Evolutionary conservation across 2,113 vertebrate species (phyloP), one percentile per base, ranked within the genome.

Genomic region (Urocynchramus pylzowi): DNA sequence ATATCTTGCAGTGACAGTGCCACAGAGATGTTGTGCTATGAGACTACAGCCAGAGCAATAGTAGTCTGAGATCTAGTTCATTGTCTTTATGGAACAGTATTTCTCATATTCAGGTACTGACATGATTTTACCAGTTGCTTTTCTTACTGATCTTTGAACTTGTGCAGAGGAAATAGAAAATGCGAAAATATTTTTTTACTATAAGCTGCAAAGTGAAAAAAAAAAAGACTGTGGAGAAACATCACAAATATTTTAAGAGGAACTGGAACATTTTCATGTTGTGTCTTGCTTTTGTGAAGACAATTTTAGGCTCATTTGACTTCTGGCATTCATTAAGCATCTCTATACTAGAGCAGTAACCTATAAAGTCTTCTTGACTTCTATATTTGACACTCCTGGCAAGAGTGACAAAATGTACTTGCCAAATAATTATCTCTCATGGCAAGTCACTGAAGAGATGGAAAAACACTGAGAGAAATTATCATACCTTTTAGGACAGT

Each of bases 401-500:
- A 96, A 96, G 91, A 94, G 75, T 86, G 92, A 81, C 71, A 91
- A 91, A 93, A 92, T 47, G 59, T 90, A 16, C 93, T 93, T 96
- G 92, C 95, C 95, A 97, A 94, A 92, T 88, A 93, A 96, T 96
- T 94, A 95, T 94, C 90, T 96, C 68, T 27, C 63, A 54, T 85
- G 89, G 82, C 89, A 94, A 95, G 82, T 59, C 75, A 90, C 76
- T 84, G 87, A 84, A 87, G 96, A 93, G 79, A 90, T 94, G 93
- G 95, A 97, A 97, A 97, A 97, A 96, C 68, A 97, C 96, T 70
- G 89, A 11, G 17, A 85, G 87, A 77, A 63, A 85, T 94, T 83
- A 95, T 90, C 77, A 84, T 94, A 93, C 78, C 78, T 93, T 94
- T 93, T 63, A 87, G 78, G 67, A 83, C 42, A 88, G 85, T 84